Evolutionary conservation across 2,113 vertebrate species (phyloP).

Genomic region (Cyphomyrus discorhynchus): DNA sequence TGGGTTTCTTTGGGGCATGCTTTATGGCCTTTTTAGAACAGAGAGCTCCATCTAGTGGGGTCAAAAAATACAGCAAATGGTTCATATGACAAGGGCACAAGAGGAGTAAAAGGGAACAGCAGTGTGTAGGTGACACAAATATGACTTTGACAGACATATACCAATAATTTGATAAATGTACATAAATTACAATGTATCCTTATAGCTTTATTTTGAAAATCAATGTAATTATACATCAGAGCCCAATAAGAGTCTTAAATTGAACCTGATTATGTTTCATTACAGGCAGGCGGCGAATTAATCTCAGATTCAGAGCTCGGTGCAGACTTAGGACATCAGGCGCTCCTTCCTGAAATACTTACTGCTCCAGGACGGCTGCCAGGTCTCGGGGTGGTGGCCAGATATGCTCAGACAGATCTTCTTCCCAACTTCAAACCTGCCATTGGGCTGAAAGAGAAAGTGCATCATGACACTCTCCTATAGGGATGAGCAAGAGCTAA

Average conservation of each 20-base stretch:
- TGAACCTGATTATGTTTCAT: background rate
- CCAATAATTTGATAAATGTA: background rate
- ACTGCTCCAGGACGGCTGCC: conserved; percentile 99
- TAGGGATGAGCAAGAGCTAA: background rate
- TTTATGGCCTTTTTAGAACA: background rate
- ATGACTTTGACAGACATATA: background rate
- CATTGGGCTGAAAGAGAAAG: conserved; percentile 74
- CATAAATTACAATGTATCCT: background rate
- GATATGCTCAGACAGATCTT: conserved; percentile 98
- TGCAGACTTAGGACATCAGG: background rate
- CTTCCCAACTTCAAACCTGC: conserved; percentile 96
- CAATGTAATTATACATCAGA: background rate
- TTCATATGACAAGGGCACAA: background rate
- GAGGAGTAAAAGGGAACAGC: background rate
- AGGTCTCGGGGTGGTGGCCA: conserved; percentile 97
- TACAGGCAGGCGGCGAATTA: background rate
- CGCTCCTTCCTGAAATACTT: conserved; percentile 53
- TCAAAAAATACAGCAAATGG: background rate
- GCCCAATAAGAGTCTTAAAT: background rate
- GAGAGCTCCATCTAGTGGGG: background rate
- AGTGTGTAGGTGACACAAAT: background rate
- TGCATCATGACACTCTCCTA: background rate
- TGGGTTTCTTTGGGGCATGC: background rate
- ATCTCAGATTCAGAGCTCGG: background rate
- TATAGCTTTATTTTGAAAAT: background rate